A percentile compares a stretch with the other conserved stretches of the same genome.
These are phyloP conservation scores for Chaetodon auriga DNA, from an alignment of 2,113 vertebrate species.

Conservation along the genomic window DNA sequence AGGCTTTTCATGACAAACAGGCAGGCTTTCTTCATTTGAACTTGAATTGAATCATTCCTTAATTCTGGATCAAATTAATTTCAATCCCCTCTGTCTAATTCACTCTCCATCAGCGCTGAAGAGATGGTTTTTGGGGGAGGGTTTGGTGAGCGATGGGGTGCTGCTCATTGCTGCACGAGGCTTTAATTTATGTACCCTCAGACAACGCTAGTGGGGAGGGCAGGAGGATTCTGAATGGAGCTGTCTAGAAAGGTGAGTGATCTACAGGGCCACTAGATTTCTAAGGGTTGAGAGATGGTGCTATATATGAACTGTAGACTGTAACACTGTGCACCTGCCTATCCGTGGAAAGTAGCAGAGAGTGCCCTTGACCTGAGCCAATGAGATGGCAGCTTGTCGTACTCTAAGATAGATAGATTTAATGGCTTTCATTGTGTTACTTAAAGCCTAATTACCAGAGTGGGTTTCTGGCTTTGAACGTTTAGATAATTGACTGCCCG, in stretches of 20 bases:
- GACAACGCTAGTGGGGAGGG: slow-evolving; percentile 14
- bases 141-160: not conserved
- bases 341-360: slow-evolving; percentile 6
- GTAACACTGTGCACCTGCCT: slow-evolving; percentile 70
- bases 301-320: slow-evolving; percentile 21
- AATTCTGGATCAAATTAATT: slow-evolving; percentile 71
- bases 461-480: slow-evolving; percentile 21
- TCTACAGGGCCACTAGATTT: slow-evolving; percentile 55
- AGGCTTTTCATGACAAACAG: slow-evolving; percentile 59
- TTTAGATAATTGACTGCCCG: not conserved
- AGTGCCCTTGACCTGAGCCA: slow-evolving; percentile 27
- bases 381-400: slow-evolving; percentile 20
- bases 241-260: slow-evolving; percentile 54
- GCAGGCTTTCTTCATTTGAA: slow-evolving; percentile 21
- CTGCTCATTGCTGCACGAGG: slow-evolving; percentile 18
- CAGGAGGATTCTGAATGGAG: slow-evolving; percentile 35
- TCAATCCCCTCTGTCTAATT: slow-evolving; percentile 61
- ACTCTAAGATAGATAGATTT: slow-evolving; percentile 31
- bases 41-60: slow-evolving; percentile 41
- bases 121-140: not conserved
- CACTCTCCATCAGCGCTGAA: slow-evolving; percentile 36
- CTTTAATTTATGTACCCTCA: slow-evolving; percentile 62
- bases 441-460: slow-evolving; percentile 40
- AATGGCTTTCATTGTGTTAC: slow-evolving; percentile 43
- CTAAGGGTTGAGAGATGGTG: not conserved